Evolutionary conservation across 2,797 vertebrate species (phyloP).

Genomic region (Pantherophis alleghaniensis): DNA sequence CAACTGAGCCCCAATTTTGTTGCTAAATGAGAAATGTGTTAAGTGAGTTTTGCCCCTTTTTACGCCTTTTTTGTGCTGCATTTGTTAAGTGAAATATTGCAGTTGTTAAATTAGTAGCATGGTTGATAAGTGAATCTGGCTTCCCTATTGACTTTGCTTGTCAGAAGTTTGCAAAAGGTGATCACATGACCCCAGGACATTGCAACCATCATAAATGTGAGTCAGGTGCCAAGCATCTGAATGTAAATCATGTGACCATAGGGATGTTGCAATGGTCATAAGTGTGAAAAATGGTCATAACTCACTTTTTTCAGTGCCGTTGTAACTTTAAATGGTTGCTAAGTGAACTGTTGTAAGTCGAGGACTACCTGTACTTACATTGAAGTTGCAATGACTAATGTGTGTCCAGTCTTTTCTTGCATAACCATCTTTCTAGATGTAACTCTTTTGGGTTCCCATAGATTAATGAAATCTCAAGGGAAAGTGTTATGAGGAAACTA

Average conservation of each 20-base stretch:
- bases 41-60: not conserved
- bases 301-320: too few relatives aligned
- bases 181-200: not conserved
- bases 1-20: not conserved
- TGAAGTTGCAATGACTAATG: not conserved
- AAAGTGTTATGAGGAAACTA: not conserved
- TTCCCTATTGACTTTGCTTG: not conserved
- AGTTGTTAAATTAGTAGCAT: not conserved
- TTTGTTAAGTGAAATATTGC: not conserved
- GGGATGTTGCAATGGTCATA: too few relatives aligned
- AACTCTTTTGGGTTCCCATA: not conserved
- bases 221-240: too few relatives aligned
- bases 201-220: not conserved
- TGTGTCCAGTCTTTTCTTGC: not conserved
- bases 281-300: too few relatives aligned
- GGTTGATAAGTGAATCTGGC: not conserved
- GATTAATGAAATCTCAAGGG: not conserved
- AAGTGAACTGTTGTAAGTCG: not conserved
- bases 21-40: not conserved
- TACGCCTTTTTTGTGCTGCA: not conserved
- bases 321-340: not conserved
- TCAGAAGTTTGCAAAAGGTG: not conserved
- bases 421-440: not conserved
- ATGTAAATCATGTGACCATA: too few relatives aligned
- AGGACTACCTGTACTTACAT: not conserved